Conservation (phyloP, 2,797 vertebrate species). For the Myiothlypis coronata region DNA sequence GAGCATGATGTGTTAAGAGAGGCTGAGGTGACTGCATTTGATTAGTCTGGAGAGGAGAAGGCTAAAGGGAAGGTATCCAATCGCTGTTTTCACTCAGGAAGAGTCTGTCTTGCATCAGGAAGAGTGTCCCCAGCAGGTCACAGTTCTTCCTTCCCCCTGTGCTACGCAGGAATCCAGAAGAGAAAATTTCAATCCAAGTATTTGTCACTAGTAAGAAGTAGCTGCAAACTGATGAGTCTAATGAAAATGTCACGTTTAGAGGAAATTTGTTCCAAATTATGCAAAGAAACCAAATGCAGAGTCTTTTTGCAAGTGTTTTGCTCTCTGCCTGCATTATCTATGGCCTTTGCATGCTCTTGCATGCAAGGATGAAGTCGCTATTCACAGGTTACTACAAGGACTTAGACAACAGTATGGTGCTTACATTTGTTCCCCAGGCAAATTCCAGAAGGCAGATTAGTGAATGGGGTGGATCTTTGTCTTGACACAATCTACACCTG, state of each 20-base stretch:
- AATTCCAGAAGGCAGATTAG: background rate
- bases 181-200: background rate
- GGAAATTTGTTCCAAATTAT: background rate
- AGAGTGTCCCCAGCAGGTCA: background rate
- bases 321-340: background rate
- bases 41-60: background rate
- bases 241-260: background rate
- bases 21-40: background rate
- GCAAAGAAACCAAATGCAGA: background rate
- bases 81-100: background rate
- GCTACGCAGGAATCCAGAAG: background rate
- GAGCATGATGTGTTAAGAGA: background rate
- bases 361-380: background rate
- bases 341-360: background rate
- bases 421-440: background rate
- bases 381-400: background rate
- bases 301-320: background rate
- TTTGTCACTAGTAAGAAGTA: background rate
- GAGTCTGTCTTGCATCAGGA: background rate
- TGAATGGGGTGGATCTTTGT: background rate
- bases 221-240: background rate
- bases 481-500: background rate
- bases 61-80: background rate
- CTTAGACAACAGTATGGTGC: background rate
- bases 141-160: background rate